Evolutionary conservation across 2,888 invertebrate species (phyloP).

Genomic region (Agrotis clavis): DNA sequence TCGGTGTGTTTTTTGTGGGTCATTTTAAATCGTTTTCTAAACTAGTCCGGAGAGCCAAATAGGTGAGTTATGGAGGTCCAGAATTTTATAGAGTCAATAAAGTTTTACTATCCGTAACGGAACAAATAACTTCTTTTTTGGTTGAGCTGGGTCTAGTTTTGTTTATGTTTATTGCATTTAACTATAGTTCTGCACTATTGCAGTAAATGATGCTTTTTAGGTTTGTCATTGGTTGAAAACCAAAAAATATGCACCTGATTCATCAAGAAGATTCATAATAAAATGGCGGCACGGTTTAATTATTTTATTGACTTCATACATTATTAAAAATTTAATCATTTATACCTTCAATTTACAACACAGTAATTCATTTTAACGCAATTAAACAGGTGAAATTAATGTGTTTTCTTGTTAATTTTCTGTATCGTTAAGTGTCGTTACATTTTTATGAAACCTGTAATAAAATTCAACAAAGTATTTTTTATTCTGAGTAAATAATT

Average conservation of each 20-base stretch:
- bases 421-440: constrained; percentile 43
- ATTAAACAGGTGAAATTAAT: constrained; percentile 49
- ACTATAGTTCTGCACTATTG: background rate
- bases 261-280: background rate
- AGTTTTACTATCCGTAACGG: constrained; percentile 46
- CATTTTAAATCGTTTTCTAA: constrained; percentile 51
- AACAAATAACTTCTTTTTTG: constrained; percentile 40
- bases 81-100: constrained; percentile 63
- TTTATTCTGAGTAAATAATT: constrained; percentile 30
- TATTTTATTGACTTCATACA: background rate
- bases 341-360: constrained; percentile 25
- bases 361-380: constrained; percentile 37
- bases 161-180: constrained; percentile 31
- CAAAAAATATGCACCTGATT: too few relatives aligned
- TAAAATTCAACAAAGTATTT: constrained; percentile 44
- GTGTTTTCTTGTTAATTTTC: constrained; percentile 31
- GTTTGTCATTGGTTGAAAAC: background rate
- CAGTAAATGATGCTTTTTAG: background rate
- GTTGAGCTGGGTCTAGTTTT: constrained; percentile 34
- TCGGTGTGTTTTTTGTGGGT: constrained; percentile 64
- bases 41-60: constrained; percentile 53
- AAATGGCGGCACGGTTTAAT: background rate
- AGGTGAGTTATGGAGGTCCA: constrained; percentile 57
- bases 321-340: background rate
- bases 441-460: constrained; percentile 51